Evolutionary conservation across 2,888 invertebrate species (phyloP), one percentile per base, ranked within the genome.

Genomic region (Drosophila koepferae): DNA sequence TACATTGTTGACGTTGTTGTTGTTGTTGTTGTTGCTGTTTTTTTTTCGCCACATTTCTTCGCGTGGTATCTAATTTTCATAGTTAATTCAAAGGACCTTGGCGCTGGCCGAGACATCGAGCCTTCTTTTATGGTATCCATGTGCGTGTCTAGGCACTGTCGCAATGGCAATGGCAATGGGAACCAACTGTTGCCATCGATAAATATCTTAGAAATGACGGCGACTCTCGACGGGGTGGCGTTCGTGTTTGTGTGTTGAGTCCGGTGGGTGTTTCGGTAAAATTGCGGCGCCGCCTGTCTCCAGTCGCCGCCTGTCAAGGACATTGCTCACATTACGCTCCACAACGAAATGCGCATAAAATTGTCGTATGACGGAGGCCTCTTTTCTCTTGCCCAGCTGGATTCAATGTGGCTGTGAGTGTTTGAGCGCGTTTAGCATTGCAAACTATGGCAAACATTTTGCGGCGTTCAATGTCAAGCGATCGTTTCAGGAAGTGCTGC

Each of bases 391-490:
- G 28, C 12, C 36, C 20, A n/a, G 40, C 16, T 43, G 62, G 28
- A 14, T 6, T 34, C 43, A 16, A 0, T 31, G 46, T n/a, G 14
- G 9, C 34, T 65, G 55, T 62, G 60, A 65, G 63, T 78, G 80
- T 80, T 80, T 80, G 75, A 62, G 43, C 54, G 46, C 61, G 58
- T 58, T 87, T 84, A 65, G 86, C 89, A 84, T 72, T 89, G 83
- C 74, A 86, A 84, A 78, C 81, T 83, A 72, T 72, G 62, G 67
- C 84, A 85, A 85, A 85, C 84, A 85, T 85, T 86, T 85, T 58
- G 31, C 14, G 43, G 20, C 31, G 43, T 59, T 89, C 84, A 85
- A 89, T 89, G 89, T 87, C 89, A 86, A 46, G 56, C 40, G 53
- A 58, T 60, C 61, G 56, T 58, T 77, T 79, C 79, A 81, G 79